These are phyloP conservation scores for Microtus montanus DNA, from an alignment of 2,113 vertebrate genomes.

Conservation along the genomic window DNA sequence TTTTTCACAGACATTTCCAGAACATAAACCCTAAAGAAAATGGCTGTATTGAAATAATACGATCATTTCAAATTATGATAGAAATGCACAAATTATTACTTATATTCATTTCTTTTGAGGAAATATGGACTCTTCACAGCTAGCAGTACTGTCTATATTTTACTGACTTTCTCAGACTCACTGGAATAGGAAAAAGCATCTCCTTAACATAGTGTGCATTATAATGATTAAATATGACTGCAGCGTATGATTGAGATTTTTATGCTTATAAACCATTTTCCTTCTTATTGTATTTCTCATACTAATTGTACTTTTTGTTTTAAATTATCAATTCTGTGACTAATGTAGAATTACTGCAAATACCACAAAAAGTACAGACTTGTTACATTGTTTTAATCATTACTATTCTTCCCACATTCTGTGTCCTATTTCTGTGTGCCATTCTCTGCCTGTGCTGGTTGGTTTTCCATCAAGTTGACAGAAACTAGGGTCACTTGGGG, in stretches of 20 bases:
- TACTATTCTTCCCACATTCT: no score
- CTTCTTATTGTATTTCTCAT: not conserved
- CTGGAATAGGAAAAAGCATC: not conserved
- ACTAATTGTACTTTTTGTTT: not conserved
- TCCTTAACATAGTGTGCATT: not conserved
- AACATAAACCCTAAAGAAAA: not conserved
- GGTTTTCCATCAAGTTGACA: no score
- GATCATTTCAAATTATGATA: not conserved
- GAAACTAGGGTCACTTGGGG: no score
- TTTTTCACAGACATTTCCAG: not conserved
- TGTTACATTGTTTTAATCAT: no score
- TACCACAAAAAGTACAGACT: not conserved
- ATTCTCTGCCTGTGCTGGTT: no score
- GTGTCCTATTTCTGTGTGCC: no score
- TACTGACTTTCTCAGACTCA: not conserved
- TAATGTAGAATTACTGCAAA: not conserved
- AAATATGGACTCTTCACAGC: not conserved
- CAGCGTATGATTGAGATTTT: not conserved
- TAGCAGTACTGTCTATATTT: not conserved
- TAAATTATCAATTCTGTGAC: not conserved
- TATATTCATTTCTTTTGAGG: not conserved
- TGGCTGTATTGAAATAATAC: not conserved
- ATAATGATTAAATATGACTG: not conserved
- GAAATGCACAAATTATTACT: not conserved
- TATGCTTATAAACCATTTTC: not conserved